These are phyloP conservation scores for Chymomyza caudatula DNA, from an alignment of 2,888 invertebrate species.

Conservation along the genomic window DNA sequence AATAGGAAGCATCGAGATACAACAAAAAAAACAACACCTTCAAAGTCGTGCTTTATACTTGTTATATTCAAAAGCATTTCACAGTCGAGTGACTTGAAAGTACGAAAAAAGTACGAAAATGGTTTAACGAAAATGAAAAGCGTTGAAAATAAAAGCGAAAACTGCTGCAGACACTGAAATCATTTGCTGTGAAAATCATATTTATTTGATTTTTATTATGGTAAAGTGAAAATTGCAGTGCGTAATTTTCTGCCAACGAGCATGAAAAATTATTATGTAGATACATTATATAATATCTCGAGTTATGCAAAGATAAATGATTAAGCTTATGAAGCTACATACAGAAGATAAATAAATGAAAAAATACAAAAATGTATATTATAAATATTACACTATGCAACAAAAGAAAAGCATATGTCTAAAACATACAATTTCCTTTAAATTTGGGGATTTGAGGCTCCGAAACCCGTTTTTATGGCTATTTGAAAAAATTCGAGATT, in stretches of 20 bases:
- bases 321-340: background rate
- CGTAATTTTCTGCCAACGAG: background rate
- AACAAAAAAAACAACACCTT: slow-evolving; percentile 21
- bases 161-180: slow-evolving; percentile 22
- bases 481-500: too few species aligned
- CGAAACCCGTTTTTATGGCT: too few species aligned
- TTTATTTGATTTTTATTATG: slow-evolving; percentile 25
- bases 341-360: background rate
- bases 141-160: slow-evolving; percentile 19
- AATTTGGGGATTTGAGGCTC: too few species aligned
- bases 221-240: slow-evolving; percentile 5
- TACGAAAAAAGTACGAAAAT: background rate
- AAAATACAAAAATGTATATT: too few species aligned
- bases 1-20: slow-evolving; percentile 33
- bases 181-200: slow-evolving; percentile 34
- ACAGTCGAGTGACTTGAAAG: background rate
- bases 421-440: too few species aligned
- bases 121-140: background rate
- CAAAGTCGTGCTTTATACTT: slow-evolving; percentile 19
- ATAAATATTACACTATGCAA: too few species aligned
- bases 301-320: background rate
- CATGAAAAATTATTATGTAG: background rate
- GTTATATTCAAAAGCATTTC: slow-evolving; percentile 15
- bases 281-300: background rate
- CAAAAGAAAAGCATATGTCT: too few species aligned